Evolutionary conservation across 2,888 invertebrate species (phyloP), one percentile per base, ranked within the genome.

Genomic region (Homarus gammarus): DNA sequence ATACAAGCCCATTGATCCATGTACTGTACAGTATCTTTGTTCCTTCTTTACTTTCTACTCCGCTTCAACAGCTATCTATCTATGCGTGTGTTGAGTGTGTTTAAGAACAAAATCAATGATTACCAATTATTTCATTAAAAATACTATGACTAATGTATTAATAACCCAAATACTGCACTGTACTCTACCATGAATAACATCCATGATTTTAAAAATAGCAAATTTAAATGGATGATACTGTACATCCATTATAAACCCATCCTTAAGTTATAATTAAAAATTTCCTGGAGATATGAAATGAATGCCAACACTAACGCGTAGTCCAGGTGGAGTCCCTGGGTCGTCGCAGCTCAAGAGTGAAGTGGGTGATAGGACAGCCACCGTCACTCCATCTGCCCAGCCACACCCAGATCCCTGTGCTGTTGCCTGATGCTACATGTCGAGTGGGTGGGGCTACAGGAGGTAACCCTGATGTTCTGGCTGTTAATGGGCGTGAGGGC

Each of bases 361-460:
- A 91, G 82, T 91, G 91, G 18, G 87, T 88, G 73, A 91, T 91
- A 33, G 88, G 78, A 56, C 91, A 91, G 8, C 91, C 91, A 5
- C 91, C 91, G 51, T 91, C 90, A 49, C 64, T 75, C 91, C 91
- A 91, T 31, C 91, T 64, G 8, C 88, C 91, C 64, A 91, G 38
- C 87, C 87, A 88, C 68, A 85, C 91, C 73, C 84, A 82, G n/a
- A 91, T 81, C 51, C 84, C 68, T 3, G 70, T 91, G 49, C 87
- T 86, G 44, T 90, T 90, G n/a, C 78, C 87, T 0, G 86, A 82
- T 18, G 90, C 82, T 27, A 86, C 77, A 3, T 90, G 90, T 0
- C 70, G 86, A n/a, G 83, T 44, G 70, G 90, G 90, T n/a, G 90
- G 90, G 27, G 90, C 86, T 27, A 90, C 83, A 40, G 90, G 90